A percentile compares a stretch with the other conserved stretches of the same genome.
These are phyloP conservation scores for Myotis findleyi DNA, from an alignment of 2,797 vertebrate genomes.

Conservation along the genomic window DNA sequence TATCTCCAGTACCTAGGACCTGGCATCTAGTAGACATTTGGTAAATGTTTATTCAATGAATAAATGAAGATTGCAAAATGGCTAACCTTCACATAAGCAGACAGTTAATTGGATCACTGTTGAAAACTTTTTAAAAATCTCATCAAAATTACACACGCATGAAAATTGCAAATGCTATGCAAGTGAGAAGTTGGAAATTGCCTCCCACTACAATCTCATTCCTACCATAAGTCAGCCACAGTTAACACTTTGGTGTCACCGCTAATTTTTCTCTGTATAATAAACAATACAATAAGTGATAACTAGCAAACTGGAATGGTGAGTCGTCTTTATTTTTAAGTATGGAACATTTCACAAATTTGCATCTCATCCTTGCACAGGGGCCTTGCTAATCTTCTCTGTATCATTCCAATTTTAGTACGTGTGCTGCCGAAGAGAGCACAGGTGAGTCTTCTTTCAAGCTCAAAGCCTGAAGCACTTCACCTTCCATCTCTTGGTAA, in stretches of 20 bases:
- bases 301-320: background rate
- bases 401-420: too few relatives aligned
- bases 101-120: background rate
- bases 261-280: background rate
- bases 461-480: background rate
- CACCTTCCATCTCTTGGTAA: background rate
- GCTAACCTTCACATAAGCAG: background rate
- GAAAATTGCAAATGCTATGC: background rate
- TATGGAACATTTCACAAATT: background rate
- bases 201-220: background rate
- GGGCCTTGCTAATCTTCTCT: too few relatives aligned
- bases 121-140: background rate
- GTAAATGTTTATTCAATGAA: background rate
- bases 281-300: background rate
- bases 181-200: background rate
- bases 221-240: background rate
- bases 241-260: background rate
- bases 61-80: slow-evolving; percentile 1
- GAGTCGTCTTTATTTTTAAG: background rate
- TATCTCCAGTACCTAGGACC: background rate
- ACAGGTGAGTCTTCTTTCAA: background rate
- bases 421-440: background rate
- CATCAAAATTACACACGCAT: background rate
- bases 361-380: too few relatives aligned
- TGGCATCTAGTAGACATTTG: background rate